Evolutionary conservation across 1,140 invertebrate genomes (phyloP).

Genomic region (Calliopsis andreniformis): DNA sequence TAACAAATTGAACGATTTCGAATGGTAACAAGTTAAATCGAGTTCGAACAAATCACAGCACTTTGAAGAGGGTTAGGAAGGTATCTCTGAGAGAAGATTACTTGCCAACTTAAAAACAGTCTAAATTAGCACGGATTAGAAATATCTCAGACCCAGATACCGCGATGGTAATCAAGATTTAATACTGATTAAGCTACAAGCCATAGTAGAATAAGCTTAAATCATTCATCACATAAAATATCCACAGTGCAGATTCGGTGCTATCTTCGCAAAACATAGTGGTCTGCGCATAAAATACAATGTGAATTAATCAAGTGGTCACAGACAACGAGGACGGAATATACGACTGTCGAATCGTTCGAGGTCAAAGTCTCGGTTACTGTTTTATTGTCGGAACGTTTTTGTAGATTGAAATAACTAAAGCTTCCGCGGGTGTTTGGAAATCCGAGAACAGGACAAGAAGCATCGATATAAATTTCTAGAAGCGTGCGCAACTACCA

Average conservation of each 20-base stretch:
- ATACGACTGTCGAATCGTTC: not conserved
- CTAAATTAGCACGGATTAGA: too few relatives aligned
- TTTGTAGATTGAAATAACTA: constrained; percentile 53
- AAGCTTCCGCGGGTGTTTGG: constrained; percentile 13
- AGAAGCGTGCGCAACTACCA: constrained; percentile 61
- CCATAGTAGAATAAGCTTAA: not conserved
- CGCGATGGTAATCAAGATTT: too few relatives aligned
- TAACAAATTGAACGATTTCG: too few relatives aligned
- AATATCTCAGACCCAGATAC: too few relatives aligned
- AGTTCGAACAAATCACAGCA: too few relatives aligned
- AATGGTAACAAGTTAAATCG: too few relatives aligned
- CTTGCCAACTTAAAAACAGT: too few relatives aligned
- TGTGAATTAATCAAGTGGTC: constrained; percentile 1
- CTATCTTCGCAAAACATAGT: not conserved
- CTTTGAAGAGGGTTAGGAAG: too few relatives aligned
- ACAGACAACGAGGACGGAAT: not conserved
- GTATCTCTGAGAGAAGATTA: too few relatives aligned
- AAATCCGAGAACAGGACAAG: constrained; percentile 27
- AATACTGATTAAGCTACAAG: constrained; percentile 3
- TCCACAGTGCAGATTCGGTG: too few relatives aligned
- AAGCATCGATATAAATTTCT: constrained; percentile 66
- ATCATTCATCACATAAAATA: not conserved
- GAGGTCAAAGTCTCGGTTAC: not conserved
- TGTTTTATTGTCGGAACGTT: constrained; percentile 47
- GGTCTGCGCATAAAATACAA: not conserved